Evolutionary conservation across 2,113 vertebrate species (phyloP), one percentile per base, ranked within the genome.

Genomic region (Pipa parva): DNA sequence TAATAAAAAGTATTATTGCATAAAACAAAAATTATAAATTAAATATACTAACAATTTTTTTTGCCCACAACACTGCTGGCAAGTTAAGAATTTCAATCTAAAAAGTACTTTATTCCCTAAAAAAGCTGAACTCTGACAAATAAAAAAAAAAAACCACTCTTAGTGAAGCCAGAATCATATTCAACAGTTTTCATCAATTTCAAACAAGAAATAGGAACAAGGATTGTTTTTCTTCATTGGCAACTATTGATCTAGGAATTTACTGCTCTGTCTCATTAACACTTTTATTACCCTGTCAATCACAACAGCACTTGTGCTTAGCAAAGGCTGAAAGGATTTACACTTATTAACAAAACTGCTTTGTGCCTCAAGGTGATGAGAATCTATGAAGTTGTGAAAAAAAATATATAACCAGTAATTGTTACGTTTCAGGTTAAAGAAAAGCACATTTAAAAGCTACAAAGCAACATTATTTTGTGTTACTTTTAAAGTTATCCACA

Each of bases 241-340:
- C 76, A 82, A 57, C 70, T 87, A 84, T 88, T 81, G 83, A 86
- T 87, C 77, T 78, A 73, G 79, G 72, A 73, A 78, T 79, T 69
- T 81, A 76, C 76, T 72, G 79, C 66, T 78, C 75, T 83, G 67
- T 80, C 84, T 86, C 84, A 87, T 87, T 87, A 86, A 85, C 82
- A 86, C 83, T 85, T 88, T 85, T 85, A 87, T 87, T 85, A 81
- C 80, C 81, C 83, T 87, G 87, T 85, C 86, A 89, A 74, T 87
- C 85, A 90, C 82, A 80, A 72, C 54, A 64, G 59, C 75, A 78
- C 76, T 77, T 82, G 75, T 20, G 2, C 74, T 78, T 80, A 78
- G 75, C 73, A 82, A 76, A 63, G 74, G 77, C 79, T 77, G 73
- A 85, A 85, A 85, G 79, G 78, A 84, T 86, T 86, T 90, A 78